Percentiles rank a stretch among this genome's conserved stretches.
Conservation (phyloP, 1,140 invertebrate genomes). For the Sogatella furcifera region DNA sequence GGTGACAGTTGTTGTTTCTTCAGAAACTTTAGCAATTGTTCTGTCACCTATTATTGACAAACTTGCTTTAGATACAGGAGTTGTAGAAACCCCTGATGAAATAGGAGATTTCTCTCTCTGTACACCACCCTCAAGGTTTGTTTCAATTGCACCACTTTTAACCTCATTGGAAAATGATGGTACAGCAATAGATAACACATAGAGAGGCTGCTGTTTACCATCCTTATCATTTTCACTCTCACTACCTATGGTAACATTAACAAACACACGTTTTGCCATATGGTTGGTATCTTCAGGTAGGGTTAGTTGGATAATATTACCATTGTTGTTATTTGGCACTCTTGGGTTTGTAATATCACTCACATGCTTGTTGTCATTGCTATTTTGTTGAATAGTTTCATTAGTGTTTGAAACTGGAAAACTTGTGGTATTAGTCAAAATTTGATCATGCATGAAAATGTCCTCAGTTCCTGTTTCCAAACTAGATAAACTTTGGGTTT, state of each 20-base stretch:
- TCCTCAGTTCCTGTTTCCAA: too few species aligned
- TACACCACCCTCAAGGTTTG: constrained; percentile 20
- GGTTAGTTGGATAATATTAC: constrained; percentile 6
- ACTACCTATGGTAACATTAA: constrained; percentile 56
- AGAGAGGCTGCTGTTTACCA: constrained; percentile 44
- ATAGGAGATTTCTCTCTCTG: constrained; percentile 36
- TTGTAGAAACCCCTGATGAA: constrained; percentile 30
- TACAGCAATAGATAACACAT: constrained; percentile 58
- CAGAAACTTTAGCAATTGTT: too few species aligned
- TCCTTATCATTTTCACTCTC: constrained; percentile 8
- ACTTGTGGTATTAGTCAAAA: too few species aligned
- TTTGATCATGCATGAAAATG: too few species aligned
- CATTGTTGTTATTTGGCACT: neutral
- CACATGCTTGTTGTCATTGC: too few species aligned
- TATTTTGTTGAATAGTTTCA: too few species aligned
- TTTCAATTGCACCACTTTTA: too few species aligned
- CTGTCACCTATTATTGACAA: too few species aligned
- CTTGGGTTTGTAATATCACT: too few species aligned
- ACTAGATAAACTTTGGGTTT: too few species aligned
- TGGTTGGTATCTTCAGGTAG: constrained; percentile 13
- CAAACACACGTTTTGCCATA: constrained; percentile 45
- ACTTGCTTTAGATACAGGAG: too few species aligned
- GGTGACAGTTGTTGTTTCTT: neutral
- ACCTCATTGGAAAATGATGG: constrained; percentile 34
- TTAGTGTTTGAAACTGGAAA: too few species aligned